Evolutionary conservation across 2,888 invertebrate species (phyloP), one percentile per base, ranked within the genome.

Genomic region (Dorcus parallelipipedus): DNA sequence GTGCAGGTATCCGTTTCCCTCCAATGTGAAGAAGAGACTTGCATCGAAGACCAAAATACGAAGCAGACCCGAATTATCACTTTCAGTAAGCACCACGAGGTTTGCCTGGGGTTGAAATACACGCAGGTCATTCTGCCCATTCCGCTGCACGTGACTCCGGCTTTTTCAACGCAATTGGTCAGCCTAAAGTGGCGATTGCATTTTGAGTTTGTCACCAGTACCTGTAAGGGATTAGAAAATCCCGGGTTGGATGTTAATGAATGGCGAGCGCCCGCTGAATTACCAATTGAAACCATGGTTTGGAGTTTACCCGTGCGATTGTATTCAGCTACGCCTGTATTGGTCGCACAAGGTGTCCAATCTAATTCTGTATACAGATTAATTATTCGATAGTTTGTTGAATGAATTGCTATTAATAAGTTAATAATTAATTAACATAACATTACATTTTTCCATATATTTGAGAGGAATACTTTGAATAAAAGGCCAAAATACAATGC

Each of bases 281-380:
- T 97, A 38, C 88, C 93, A 9, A 96, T 98, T 58, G 97, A 99
- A 79, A 98, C 98, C 0, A 97, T 98, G 95, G 90, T 96, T 9
- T 99, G 98, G 98, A 95, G 97, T 80, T 82, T 98, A 54, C 97
- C 97, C 0, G 89, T 99, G 54, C 93, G 92, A 72, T 87, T 98
- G 59, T 95, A 93, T 78, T 93, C 97, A 0, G 94, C 97, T 5
- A 87, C 93, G 64, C 95, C 96, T 0, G 82, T 87, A 64, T 90
- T 91, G 74, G 89, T 91, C 20, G 87, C 88, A 48, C 88, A 89
- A 69, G 86, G 87, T 68, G 69, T 82, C 41, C 80, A 81, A 66
- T 73, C 78, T 38, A 78, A 77, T 65, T 72, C 71, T 33, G 67
- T 73, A 48, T 76, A 78, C 64, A 72, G 67, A 61, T 62, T 79